phyloP scores from a whole-genome alignment of 1,140 invertebrate species.

The Bacillus rossius region DNA sequence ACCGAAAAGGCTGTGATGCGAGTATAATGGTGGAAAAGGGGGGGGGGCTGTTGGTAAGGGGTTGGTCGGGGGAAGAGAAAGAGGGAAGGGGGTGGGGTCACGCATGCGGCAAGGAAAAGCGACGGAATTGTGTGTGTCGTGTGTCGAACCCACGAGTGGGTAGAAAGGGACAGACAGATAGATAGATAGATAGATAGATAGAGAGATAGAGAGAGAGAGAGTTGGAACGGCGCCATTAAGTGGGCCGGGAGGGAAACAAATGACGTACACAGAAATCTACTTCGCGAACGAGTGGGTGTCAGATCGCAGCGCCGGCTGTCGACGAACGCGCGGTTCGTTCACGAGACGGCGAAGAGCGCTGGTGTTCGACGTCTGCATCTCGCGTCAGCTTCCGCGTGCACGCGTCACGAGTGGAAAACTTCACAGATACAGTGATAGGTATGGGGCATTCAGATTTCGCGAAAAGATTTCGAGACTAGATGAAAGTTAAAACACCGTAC shows the following conservation, averaged over 20 bases:
- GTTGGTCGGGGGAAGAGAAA: neutral
- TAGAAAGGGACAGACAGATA: no score
- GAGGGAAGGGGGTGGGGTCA: no score
- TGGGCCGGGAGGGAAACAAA: constrained; percentile 30
- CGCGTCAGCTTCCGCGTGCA: neutral
- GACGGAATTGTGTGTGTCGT: no score
- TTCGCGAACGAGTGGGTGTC: constrained; percentile 13
- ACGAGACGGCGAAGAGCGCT: no score
- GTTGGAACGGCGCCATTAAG: neutral
- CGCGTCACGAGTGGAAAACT: constrained; percentile 10
- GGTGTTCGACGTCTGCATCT: no score
- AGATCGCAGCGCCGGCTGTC: neutral
- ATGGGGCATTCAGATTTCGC: no score
- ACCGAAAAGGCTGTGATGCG: no score
- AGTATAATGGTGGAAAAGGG: neutral
- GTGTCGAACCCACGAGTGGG: neutral
- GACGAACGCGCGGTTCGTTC: constrained; percentile 3
- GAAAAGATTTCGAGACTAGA: no score
- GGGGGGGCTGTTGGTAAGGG: neutral
- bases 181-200: no score
- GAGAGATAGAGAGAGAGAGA: no score
- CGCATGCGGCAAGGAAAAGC: no score
- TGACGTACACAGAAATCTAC: constrained; percentile 39
- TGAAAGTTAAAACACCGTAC: no score
- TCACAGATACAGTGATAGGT: neutral